Percentiles rank a stretch among this genome's conserved stretches.
These are phyloP conservation scores for Drosophila bocqueti DNA, from an alignment of 1,140 invertebrate genomes.

Conservation along the genomic window DNA sequence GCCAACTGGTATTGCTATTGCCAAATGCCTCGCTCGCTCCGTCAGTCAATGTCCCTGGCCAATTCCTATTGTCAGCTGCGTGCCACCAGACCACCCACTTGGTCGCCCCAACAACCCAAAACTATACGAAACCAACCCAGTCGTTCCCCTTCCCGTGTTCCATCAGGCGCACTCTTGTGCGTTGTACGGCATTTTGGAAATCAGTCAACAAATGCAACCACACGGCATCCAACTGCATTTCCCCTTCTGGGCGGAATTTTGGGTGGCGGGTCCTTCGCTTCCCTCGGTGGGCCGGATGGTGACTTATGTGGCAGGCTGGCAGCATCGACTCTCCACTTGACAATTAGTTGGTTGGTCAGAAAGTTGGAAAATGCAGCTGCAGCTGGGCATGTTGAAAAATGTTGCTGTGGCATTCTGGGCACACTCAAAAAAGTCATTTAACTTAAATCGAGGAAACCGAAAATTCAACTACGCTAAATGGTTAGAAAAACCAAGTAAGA, in stretches of 20 bases:
- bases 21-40: slow-evolving; percentile 39
- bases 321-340: slow-evolving; percentile 47
- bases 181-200: slow-evolving; percentile 57
- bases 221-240: slow-evolving; percentile 40
- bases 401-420: slow-evolving; percentile 11
- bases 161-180: slow-evolving; percentile 34
- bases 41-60: slow-evolving; percentile 58
- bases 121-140: background rate
- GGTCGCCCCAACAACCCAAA: background rate
- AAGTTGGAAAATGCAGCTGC: slow-evolving; percentile 56
- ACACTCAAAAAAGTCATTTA: slow-evolving; percentile 7
- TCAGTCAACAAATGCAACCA: slow-evolving; percentile 69
- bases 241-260: slow-evolving; percentile 41
- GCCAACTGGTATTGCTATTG: slow-evolving; percentile 61
- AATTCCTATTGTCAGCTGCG: slow-evolving; percentile 75
- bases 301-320: slow-evolving; percentile 51
- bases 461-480: background rate
- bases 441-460: background rate
- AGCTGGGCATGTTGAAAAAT: slow-evolving; percentile 31
- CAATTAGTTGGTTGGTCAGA: slow-evolving; percentile 60
- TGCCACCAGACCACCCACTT: slow-evolving; percentile 24
- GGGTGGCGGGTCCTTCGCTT: slow-evolving; percentile 15
- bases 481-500: no score
- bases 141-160: background rate
- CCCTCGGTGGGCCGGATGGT: slow-evolving; percentile 13